Evolutionary conservation across 2,113 vertebrate genomes (phyloP).

Genomic region (Anhinga anhinga): DNA sequence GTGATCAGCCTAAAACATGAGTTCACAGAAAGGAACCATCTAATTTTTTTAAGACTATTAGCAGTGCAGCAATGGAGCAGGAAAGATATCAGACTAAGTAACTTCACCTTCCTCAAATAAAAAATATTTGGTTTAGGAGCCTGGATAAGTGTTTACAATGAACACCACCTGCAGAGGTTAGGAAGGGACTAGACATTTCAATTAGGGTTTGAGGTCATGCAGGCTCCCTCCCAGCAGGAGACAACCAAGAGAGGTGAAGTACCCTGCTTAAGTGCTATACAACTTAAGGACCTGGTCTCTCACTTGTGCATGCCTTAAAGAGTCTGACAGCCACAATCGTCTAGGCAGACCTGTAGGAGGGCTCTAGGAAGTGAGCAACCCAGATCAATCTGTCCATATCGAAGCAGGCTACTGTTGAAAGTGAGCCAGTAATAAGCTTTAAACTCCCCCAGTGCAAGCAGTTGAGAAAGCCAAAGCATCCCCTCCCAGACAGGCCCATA

Average conservation of each 20-base stretch:
- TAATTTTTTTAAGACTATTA: background rate
- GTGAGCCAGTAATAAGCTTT: background rate
- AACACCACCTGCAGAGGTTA: background rate
- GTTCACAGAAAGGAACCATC: background rate
- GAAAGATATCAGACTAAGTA: background rate
- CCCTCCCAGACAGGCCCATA: background rate
- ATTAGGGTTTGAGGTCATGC: background rate
- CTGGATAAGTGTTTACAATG: background rate
- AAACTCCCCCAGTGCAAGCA: background rate
- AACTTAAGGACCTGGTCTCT: background rate
- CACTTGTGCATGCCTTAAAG: rapidly evolving
- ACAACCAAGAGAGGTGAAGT: background rate
- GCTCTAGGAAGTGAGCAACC: background rate
- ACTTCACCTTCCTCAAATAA: background rate
- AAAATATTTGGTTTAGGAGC: background rate
- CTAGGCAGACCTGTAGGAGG: background rate
- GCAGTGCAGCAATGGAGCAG: background rate
- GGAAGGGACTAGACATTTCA: background rate
- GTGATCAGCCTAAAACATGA: background rate
- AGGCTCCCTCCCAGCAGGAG: background rate
- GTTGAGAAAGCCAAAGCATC: background rate
- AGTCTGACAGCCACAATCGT: background rate
- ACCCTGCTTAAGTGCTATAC: background rate
- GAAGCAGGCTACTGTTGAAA: background rate
- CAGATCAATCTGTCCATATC: background rate